Conservation (phyloP, 2,888 invertebrate genomes). For the Dryococelus australis region DNA sequence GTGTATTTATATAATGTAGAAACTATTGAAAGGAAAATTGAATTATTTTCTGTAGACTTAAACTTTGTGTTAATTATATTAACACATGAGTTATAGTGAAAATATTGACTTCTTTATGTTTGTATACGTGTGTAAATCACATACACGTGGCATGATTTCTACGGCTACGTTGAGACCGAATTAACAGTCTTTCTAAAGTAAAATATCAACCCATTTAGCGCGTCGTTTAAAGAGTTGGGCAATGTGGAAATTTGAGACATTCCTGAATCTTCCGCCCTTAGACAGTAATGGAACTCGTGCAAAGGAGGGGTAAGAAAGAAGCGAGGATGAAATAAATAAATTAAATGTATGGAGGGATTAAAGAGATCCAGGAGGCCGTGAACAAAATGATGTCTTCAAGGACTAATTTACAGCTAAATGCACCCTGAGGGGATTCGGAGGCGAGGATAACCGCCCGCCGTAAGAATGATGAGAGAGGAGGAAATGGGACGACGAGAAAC, state of each 20-base stretch:
- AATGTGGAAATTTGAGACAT: neutral
- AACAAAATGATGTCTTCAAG: slow-evolving; percentile 23
- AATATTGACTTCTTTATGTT: no score
- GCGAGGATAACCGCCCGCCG: slow-evolving; percentile 1
- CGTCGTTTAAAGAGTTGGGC: no score
- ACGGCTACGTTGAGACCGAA: no score
- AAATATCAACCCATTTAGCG: no score
- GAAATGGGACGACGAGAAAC: neutral
- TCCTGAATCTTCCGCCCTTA: neutral
- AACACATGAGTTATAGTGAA: no score
- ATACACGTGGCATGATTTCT: no score
- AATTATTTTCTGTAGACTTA: no score
- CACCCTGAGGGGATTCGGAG: neutral
- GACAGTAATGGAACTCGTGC: neutral
- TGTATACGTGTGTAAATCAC: no score
- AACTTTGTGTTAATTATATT: no score
- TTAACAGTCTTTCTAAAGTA: no score
- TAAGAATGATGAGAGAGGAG: neutral
- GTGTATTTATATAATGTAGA: no score
- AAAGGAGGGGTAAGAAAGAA: neutral
- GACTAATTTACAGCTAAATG: slow-evolving; percentile 30
- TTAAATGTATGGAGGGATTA: slow-evolving; percentile 25
- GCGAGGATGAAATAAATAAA: slow-evolving; percentile 13
- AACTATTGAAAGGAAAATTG: no score
- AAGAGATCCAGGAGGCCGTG: neutral